Evolutionary conservation across 2,797 vertebrate genomes (phyloP).

Genomic region (Melanotaenia nigrans): DNA sequence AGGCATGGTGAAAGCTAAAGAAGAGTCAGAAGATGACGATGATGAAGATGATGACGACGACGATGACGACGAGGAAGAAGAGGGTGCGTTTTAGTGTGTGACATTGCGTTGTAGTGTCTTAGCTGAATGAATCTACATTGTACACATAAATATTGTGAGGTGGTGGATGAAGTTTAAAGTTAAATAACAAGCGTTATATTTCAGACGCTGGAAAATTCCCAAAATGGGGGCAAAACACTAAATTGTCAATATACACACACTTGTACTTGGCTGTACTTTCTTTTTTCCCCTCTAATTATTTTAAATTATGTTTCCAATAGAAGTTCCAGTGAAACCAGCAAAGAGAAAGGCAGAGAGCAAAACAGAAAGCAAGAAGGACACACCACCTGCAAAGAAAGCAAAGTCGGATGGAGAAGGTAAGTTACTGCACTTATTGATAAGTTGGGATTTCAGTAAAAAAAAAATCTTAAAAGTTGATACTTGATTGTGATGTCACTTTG

Average conservation of each 20-base stretch:
- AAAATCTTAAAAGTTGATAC: slow-evolving; percentile 85
- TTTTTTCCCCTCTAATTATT: not conserved
- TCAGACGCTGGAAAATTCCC: too few relatives aligned
- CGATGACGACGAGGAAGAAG: slow-evolving; percentile 86
- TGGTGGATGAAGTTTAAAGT: too few relatives aligned
- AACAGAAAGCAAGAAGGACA: slow-evolving; percentile 86
- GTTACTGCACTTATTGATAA: fast-evolving
- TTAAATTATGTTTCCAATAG: slow-evolving; percentile 56
- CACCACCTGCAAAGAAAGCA: slow-evolving; percentile 90
- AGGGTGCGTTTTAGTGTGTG: slow-evolving; percentile 60
- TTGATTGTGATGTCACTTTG: slow-evolving; percentile 79
- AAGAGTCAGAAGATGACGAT: slow-evolving; percentile 90
- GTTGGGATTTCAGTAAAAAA: not conserved
- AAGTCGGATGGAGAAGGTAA: slow-evolving; percentile 87
- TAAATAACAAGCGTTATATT: too few relatives aligned
- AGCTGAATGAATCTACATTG: too few relatives aligned
- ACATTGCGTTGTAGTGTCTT: not conserved
- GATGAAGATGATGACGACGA: slow-evolving; percentile 91
- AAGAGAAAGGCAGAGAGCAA: slow-evolving; percentile 91
- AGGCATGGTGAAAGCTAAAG: slow-evolving; percentile 86
- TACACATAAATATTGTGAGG: too few relatives aligned
- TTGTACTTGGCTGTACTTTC: too few relatives aligned
- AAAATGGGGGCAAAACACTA: too few relatives aligned
- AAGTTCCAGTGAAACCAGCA: slow-evolving; percentile 82
- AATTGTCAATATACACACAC: too few relatives aligned